These are phyloP conservation scores for Bradynema listronoti DNA, from an alignment of 1,140 invertebrate species.

Conservation along the genomic window DNA sequence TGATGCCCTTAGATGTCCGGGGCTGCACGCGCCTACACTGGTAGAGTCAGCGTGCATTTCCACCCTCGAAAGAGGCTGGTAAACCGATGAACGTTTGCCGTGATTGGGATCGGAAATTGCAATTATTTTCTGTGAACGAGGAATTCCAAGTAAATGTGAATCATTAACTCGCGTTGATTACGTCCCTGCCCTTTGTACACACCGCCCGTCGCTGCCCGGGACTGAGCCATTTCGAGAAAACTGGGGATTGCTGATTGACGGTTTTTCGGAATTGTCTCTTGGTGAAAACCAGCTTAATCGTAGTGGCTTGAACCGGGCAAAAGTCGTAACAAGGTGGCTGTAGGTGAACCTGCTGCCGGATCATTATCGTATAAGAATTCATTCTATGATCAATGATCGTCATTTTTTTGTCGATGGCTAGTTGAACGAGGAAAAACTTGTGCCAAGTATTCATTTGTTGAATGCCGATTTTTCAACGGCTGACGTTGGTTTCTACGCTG, in stretches of 20 bases:
- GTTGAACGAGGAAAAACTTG: too few species aligned
- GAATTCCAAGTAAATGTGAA: slow-evolving; percentile 79
- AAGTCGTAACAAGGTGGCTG: slow-evolving; percentile 81
- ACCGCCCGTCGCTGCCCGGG: slow-evolving; percentile 82
- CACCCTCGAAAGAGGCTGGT: slow-evolving; percentile 69
- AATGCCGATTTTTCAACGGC: too few species aligned
- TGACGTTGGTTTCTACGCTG: slow-evolving; percentile 21
- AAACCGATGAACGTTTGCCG: slow-evolving; percentile 71
- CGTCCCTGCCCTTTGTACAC: slow-evolving; percentile 80
- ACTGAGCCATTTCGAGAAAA: slow-evolving; percentile 74
- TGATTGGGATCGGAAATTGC: slow-evolving; percentile 75
- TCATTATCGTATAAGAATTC: too few species aligned
- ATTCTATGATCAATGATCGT: too few species aligned
- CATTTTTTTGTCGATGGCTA: too few species aligned
- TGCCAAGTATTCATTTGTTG: too few species aligned
- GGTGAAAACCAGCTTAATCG: slow-evolving; percentile 68
- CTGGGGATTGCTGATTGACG: slow-evolving; percentile 66
- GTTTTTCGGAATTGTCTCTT: slow-evolving; percentile 60
- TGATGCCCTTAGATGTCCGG: slow-evolving; percentile 66
- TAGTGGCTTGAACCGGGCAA: slow-evolving; percentile 73
- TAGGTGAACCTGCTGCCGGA: slow-evolving; percentile 79
- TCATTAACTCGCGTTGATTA: slow-evolving; percentile 78
- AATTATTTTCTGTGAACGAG: slow-evolving; percentile 76
- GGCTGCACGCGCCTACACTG: slow-evolving; percentile 68
- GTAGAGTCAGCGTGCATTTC: slow-evolving; percentile 66